A percentile compares a stretch with the other conserved stretches of the same genome.
Evolutionary conservation across 2,113 vertebrate genomes (phyloP).

Genomic region (Pampusana beccarii): DNA sequence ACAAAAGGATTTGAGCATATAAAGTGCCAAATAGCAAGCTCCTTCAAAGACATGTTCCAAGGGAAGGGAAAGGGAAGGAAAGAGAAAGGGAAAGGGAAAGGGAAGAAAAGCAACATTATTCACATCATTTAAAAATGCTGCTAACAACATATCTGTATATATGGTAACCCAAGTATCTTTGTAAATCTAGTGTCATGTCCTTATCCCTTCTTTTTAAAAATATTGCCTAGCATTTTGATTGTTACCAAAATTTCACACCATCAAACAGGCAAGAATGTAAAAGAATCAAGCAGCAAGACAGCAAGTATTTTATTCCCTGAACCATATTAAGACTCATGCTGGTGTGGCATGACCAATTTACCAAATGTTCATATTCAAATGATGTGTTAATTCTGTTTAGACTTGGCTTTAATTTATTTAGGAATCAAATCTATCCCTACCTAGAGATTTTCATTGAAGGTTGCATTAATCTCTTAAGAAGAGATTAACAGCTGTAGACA

Average conservation of each 20-base stretch:
- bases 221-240: background rate
- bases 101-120: background rate
- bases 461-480: conserved; percentile 62
- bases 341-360: background rate
- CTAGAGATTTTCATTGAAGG: conserved; percentile 22
- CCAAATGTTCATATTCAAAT: background rate
- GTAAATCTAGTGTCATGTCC: background rate
- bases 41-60: background rate
- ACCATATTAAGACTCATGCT: background rate
- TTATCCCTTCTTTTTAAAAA: background rate
- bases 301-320: background rate
- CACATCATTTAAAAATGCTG: background rate
- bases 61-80: no score
- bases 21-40: background rate
- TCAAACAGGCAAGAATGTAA: background rate
- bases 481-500: conserved; percentile 55
- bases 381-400: conserved; percentile 30
- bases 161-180: background rate
- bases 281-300: background rate
- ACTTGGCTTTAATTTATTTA: conserved; percentile 56
- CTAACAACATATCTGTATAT: background rate
- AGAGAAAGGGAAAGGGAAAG: no score
- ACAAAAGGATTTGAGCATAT: background rate
- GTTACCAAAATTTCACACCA: background rate
- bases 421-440: conserved; percentile 23